These are phyloP conservation scores for Manis crassicaudata DNA, from an alignment of 2,797 vertebrate genomes.

Conservation along the genomic window DNA sequence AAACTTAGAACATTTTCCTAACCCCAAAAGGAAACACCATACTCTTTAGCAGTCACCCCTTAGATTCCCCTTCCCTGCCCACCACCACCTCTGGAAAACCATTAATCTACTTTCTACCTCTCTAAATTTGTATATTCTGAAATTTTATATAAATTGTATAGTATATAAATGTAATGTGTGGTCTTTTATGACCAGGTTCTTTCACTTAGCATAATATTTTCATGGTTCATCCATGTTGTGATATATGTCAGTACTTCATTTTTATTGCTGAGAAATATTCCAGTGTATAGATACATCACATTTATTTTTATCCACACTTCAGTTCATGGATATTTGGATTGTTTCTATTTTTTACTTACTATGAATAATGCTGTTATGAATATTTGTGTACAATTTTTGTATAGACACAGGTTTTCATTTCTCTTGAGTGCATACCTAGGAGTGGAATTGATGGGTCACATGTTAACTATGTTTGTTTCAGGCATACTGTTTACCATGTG, in stretches of 20 bases:
- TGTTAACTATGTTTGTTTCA: background rate
- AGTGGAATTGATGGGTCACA: background rate
- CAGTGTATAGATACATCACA: background rate
- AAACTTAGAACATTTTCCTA: background rate
- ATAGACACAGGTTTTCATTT: background rate
- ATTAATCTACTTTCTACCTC: background rate
- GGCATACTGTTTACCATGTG: background rate
- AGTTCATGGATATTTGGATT: background rate
- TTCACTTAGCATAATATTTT: background rate
- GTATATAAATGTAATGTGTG: background rate
- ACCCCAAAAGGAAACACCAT: background rate
- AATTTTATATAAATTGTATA: background rate
- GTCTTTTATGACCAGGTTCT: background rate
- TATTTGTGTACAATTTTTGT: background rate
- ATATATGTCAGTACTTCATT: background rate
- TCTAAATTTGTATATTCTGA: background rate
- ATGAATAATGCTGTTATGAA: background rate
- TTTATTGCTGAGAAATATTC: background rate
- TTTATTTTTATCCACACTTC: background rate
- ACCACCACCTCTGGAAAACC: background rate
- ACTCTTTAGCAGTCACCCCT: too few relatives aligned
- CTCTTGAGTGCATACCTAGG: background rate
- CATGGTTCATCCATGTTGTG: background rate
- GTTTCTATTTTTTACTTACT: background rate
- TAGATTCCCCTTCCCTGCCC: too few relatives aligned